Evolutionary conservation across 2,113 vertebrate genomes (phyloP), one percentile per base, ranked within the genome.

Genomic region (Chitala chitala): DNA sequence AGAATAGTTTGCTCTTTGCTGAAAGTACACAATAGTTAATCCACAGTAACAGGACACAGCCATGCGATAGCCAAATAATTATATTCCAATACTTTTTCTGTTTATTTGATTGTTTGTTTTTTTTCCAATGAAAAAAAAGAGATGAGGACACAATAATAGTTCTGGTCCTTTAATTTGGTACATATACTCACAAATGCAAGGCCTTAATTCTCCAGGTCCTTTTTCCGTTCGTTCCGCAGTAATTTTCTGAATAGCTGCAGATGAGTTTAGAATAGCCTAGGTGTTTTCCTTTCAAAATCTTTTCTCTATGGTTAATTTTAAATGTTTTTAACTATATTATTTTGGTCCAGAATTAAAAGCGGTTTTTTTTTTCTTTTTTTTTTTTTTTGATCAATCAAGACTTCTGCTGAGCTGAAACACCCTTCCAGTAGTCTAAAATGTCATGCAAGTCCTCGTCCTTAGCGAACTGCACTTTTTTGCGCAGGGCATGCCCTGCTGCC

Each of bases 381-480:
- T 77, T 80, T 51, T 82, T 75, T 84, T 81, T 77, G 79, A 85
- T 68, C 31, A 64, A 86, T 98, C 94, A 98, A 86, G 93, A 93
- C 89, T 98, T 98, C 90, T 98, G 96, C 91, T 98, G 97, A 78
- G 96, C 96, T 0, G 96, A 98, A 77, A 98, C 96, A 0, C 97
- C 97, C 83, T 99, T 99, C 97, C 97, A 99, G 89, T 99, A 99
- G 92, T 98, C 96, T 87, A 99, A 89, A 89, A 99, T 99, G 88
- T 99, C 96, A 0, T 99, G 97, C 66, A 99, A 94, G 85, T 99
- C 97, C 89, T 99, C 97, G 4, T 98, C 95, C 87, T 96, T 96
- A 87, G 97, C 97, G 80, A 98, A 96, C 91, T 98, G 97, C 82
- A 99, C 96, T 90, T 98, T 99, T 82, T 92, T 93, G 82, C 96